These are phyloP conservation scores for Phylloscopus collybita DNA, from an alignment of 2,797 vertebrate genomes.

Conservation along the genomic window DNA sequence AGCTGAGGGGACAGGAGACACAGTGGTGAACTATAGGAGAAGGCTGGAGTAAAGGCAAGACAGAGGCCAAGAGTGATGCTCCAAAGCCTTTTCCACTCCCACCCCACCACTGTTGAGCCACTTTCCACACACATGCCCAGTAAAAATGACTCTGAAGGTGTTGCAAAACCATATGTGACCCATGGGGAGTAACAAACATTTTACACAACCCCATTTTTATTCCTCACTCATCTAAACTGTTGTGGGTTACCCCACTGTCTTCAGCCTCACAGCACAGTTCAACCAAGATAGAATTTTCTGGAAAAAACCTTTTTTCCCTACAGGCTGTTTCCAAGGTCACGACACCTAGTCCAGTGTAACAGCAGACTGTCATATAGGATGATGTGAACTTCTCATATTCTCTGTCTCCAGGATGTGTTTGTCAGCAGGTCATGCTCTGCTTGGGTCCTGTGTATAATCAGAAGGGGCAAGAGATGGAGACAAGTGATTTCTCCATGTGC, in stretches of 20 bases:
- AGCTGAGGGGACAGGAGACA: not conserved
- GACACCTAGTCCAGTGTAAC: not conserved
- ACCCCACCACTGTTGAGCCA: not conserved
- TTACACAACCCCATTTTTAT: not conserved
- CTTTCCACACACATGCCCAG: not conserved
- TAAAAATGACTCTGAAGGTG: not conserved
- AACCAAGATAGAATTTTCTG: not conserved
- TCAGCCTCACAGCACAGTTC: not conserved
- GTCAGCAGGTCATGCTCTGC: not conserved
- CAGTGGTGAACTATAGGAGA: not conserved
- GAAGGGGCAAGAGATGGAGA: not conserved
- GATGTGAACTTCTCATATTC: not conserved
- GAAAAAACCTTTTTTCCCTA: not conserved
- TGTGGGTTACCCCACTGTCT: not conserved
- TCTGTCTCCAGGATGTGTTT: not conserved
- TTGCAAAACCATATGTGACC: not conserved
- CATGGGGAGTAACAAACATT: not conserved
- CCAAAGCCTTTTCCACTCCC: not conserved
- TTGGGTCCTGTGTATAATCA: not conserved
- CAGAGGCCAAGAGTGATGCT: not conserved
- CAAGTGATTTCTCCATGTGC: not conserved
- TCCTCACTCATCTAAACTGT: not conserved
- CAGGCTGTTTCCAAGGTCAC: not conserved
- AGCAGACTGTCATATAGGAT: not conserved
- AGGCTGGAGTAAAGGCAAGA: not conserved